Conservation (phyloP, 2,113 vertebrate genomes). For the Saccopteryx bilineata region DNA sequence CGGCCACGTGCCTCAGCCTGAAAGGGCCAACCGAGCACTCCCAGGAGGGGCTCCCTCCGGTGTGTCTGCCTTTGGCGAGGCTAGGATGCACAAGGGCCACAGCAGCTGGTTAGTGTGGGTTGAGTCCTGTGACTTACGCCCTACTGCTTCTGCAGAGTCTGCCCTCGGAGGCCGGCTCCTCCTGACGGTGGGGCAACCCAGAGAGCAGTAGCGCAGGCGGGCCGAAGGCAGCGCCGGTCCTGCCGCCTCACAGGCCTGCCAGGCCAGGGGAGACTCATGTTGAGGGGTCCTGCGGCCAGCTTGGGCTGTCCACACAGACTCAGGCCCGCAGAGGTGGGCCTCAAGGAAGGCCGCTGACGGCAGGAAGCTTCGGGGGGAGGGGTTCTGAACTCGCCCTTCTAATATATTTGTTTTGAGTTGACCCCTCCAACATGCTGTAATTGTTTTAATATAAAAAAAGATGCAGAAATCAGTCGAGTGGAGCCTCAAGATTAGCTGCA, state of each 20-base stretch:
- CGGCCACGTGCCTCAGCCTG: rapidly evolving
- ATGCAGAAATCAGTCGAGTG: not conserved
- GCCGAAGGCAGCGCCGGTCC: not conserved
- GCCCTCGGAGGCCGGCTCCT: not conserved
- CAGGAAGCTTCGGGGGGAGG: not conserved
- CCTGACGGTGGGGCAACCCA: not conserved
- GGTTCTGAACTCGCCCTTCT: not conserved
- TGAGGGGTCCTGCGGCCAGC: no score
- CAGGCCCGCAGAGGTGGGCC: not conserved
- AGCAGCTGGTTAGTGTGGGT: not conserved
- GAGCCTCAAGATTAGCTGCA: not conserved
- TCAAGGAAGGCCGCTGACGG: not conserved
- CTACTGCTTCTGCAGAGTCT: no score
- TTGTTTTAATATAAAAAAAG: not conserved
- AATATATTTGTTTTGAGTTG: not conserved
- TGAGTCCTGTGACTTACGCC: not conserved
- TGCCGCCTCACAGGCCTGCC: not conserved
- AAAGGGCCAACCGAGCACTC: not conserved
- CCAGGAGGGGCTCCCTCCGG: not conserved
- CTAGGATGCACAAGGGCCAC: not conserved
- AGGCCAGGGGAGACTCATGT: not conserved
- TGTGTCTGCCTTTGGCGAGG: not conserved
- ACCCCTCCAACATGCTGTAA: not conserved
- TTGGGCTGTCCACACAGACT: not conserved
- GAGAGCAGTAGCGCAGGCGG: not conserved